phyloP scores from a whole-genome alignment of 2,797 vertebrate species.

The Percopsis omiscomaycus region DNA sequence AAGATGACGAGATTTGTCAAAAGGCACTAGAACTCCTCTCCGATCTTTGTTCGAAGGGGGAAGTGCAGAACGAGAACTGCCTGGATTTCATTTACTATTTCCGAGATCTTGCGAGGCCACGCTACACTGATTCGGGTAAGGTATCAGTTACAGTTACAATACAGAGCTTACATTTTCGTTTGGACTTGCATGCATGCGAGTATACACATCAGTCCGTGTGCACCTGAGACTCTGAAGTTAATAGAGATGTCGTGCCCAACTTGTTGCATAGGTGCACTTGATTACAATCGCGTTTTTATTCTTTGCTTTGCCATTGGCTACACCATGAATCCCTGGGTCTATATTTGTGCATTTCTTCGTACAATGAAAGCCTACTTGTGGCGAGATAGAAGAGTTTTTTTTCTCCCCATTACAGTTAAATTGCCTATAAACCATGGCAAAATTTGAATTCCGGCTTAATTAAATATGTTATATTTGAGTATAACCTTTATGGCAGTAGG shows the following conservation, averaged over 20 bases:
- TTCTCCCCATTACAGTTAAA: too few relatives aligned
- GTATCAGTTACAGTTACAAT: slow-evolving; percentile 13
- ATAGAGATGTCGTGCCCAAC: not conserved
- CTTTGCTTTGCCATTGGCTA: not conserved
- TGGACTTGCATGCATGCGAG: slow-evolving; percentile 15
- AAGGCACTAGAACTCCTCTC: slow-evolving; percentile 95
- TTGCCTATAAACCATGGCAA: not conserved
- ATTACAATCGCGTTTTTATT: not conserved
- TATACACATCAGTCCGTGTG: slow-evolving; percentile 11
- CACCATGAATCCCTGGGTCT: too few relatives aligned
- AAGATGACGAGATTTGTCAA: slow-evolving; percentile 98
- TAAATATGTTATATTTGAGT: not conserved
- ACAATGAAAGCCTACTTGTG: too few relatives aligned
- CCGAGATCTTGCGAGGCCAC: slow-evolving; percentile 90
- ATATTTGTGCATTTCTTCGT: too few relatives aligned
- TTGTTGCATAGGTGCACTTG: not conserved
- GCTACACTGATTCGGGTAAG: slow-evolving; percentile 91
- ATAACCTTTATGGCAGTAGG: not conserved
- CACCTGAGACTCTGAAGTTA: slow-evolving; percentile 7
- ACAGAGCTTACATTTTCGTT: not conserved
- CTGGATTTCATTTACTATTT: slow-evolving; percentile 96
- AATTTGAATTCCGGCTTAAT: not conserved
- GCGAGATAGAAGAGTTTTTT: too few relatives aligned
- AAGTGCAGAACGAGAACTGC: slow-evolving; percentile 94
- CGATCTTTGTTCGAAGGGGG: slow-evolving; percentile 93